Conservation (phyloP, 1,140 invertebrate species). For the Cryptotermes secundus region DNA sequence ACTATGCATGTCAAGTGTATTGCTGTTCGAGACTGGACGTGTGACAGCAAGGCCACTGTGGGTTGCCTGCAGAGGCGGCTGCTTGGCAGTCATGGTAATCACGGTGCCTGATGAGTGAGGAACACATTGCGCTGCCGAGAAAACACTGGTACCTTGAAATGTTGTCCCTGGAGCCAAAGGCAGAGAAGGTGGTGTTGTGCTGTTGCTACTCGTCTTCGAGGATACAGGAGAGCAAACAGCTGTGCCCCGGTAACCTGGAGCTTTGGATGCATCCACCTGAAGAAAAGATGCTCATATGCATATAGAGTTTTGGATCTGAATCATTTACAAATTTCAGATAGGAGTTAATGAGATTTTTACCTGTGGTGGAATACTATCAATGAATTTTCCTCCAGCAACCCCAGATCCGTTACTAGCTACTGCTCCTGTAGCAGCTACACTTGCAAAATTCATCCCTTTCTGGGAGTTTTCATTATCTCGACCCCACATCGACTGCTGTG, state of each 20-base stretch:
- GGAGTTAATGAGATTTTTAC: background rate
- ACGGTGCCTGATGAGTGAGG: constrained; percentile 27
- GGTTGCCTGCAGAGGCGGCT: background rate
- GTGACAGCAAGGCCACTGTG: background rate
- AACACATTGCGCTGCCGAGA: constrained; percentile 31
- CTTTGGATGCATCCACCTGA: constrained; percentile 74
- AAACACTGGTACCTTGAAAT: constrained; percentile 14
- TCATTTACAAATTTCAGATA: background rate
- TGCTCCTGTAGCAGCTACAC: constrained; percentile 64
- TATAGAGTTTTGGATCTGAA: background rate
- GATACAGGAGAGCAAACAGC: constrained; percentile 71
- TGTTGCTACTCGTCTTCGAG: constrained; percentile 59
- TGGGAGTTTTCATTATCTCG: constrained; percentile 61
- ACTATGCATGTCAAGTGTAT: background rate
- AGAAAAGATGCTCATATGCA: constrained; percentile 35
- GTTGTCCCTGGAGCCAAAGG: constrained; percentile 27
- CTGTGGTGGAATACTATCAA: constrained; percentile 56
- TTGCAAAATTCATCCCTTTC: constrained; percentile 72
- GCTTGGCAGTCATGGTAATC: constrained; percentile 21
- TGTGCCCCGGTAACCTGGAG: constrained; percentile 73
- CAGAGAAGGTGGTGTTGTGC: constrained; percentile 36
- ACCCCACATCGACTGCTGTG: constrained; percentile 65
- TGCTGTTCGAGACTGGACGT: background rate
- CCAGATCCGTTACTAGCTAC: constrained; percentile 49
- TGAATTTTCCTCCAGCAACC: constrained; percentile 51